Evolutionary conservation across 2,113 vertebrate genomes (phyloP).

Genomic region (Pandion haliaetus): DNA sequence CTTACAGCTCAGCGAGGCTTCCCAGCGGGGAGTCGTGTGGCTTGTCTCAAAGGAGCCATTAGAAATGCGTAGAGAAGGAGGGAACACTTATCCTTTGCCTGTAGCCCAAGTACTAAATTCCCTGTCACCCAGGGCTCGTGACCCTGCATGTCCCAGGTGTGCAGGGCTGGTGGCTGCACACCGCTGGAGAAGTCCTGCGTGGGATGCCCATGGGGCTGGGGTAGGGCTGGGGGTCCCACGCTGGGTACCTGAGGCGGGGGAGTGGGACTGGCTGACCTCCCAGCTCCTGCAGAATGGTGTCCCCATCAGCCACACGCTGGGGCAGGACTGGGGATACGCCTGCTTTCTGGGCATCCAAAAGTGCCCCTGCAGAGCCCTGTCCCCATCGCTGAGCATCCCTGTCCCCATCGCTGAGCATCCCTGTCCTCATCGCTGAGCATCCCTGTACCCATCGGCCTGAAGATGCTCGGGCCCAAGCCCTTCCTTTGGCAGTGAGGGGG

Average conservation of each 20-base stretch:
- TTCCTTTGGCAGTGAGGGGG: not conserved
- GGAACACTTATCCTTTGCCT: not conserved
- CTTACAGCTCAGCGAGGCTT: conserved; percentile 48
- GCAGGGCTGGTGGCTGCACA: not conserved
- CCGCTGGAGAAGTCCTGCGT: not conserved
- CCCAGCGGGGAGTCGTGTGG: not conserved
- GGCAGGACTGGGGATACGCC: not conserved
- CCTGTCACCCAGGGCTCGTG: not conserved
- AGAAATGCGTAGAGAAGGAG: not conserved
- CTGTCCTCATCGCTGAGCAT: not conserved
- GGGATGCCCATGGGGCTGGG: not conserved
- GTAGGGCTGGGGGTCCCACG: not conserved
- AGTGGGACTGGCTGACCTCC: not conserved
- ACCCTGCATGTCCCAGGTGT: not conserved
- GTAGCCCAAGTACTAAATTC: not conserved
- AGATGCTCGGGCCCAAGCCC: not conserved
- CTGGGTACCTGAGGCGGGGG: not conserved
- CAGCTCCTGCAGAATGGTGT: not conserved
- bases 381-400: not conserved
- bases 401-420: not conserved
- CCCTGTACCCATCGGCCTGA: not conserved
- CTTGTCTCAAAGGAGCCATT: conserved; percentile 49
- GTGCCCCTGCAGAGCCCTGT: not conserved
- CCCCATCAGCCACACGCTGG: not conserved
- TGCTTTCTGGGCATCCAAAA: not conserved